Percentiles rank a stretch among this genome's conserved stretches.
Conservation (phyloP, 2,113 vertebrate genomes). For the Tragelaphus buxtoni region DNA sequence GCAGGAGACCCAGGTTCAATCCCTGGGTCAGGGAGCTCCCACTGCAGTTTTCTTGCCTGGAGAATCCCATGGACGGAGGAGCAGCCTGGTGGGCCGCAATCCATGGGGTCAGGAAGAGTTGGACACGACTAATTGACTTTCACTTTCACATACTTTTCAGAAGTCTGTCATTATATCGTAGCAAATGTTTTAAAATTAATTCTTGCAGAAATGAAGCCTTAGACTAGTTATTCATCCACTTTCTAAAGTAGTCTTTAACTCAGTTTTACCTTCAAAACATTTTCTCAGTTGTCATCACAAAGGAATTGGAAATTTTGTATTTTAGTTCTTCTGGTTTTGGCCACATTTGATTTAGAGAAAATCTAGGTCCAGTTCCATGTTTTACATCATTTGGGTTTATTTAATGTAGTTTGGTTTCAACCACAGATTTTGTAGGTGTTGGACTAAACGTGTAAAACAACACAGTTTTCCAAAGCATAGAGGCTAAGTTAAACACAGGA, state of each 20-base stretch:
- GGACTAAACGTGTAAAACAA: neutral
- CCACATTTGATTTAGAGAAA: neutral
- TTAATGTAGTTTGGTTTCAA: neutral
- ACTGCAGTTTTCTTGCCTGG: neutral
- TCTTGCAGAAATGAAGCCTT: neutral
- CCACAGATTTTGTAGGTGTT: fast-evolving
- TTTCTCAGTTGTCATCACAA: neutral
- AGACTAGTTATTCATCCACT: neutral
- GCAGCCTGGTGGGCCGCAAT: neutral
- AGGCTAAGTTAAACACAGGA: neutral
- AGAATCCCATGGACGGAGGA: neutral
- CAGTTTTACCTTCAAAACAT: neutral
- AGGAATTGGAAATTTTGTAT: neutral
- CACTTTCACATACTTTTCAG: neutral
- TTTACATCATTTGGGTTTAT: neutral
- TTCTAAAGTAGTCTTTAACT: neutral
- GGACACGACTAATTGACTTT: neutral
- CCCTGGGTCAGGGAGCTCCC: neutral
- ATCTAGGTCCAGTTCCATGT: neutral
- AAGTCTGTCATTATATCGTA: fast-evolving
- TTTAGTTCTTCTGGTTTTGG: neutral
- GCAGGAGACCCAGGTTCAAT: neutral
- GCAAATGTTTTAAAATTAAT: neutral
- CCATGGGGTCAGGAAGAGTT: neutral
- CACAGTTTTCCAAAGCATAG: neutral